A percentile compares a stretch with the other conserved stretches of the same genome.
Evolutionary conservation across 2,797 vertebrate species (phyloP).

Genomic region (Poecilia picta): DNA sequence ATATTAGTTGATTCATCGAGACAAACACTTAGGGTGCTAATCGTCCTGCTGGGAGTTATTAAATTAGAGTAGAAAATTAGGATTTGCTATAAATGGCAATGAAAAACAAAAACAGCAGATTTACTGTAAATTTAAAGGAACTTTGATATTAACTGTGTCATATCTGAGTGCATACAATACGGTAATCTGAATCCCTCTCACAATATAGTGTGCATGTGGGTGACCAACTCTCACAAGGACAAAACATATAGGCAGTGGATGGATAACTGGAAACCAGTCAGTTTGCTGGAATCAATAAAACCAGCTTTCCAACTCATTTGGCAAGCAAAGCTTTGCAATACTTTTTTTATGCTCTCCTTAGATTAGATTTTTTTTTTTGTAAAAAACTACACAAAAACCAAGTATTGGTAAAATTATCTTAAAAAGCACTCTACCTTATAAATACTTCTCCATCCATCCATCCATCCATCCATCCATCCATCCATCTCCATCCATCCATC

Average conservation of each 20-base stretch:
- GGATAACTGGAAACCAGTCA: background rate
- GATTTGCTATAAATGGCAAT: background rate
- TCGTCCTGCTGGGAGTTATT: conserved; percentile 7
- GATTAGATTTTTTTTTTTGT: too few species aligned
- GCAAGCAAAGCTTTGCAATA: background rate
- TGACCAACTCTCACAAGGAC: background rate
- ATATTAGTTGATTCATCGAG: conserved; percentile 10
- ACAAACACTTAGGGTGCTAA: conserved; percentile 5
- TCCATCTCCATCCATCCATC: too few species aligned
- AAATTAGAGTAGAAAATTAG: background rate
- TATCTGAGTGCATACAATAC: background rate
- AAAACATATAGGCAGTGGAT: background rate
- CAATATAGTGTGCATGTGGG: background rate
- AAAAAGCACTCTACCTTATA: too few species aligned
- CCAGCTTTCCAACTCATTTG: background rate
- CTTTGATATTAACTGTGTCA: background rate
- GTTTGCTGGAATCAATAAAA: background rate
- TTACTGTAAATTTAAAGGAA: background rate
- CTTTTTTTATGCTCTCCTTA: background rate
- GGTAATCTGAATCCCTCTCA: background rate
- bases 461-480: too few species aligned
- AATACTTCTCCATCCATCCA: too few species aligned
- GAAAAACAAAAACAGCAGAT: background rate
- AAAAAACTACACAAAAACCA: background rate
- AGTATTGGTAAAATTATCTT: background rate